phyloP scores from a whole-genome alignment of 2,888 invertebrate species.

The Cacoxenus indagator region DNA sequence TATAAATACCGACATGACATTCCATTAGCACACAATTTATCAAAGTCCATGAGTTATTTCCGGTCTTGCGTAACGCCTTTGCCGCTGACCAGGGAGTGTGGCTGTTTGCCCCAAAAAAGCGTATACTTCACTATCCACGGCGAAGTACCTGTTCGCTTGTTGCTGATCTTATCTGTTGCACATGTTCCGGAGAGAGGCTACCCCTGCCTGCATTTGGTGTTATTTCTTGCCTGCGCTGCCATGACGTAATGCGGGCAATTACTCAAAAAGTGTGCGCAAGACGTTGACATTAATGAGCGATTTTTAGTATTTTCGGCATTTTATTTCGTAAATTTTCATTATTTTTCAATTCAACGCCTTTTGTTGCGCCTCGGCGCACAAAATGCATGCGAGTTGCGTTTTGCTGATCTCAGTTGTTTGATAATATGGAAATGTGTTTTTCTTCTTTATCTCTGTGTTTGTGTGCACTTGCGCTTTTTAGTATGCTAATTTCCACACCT shows the following conservation, averaged over 20 bases:
- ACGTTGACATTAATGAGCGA: constrained; percentile 56
- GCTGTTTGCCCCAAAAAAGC: constrained; percentile 4
- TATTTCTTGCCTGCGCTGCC: not conserved
- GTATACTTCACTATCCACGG: not conserved
- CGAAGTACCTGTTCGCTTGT: constrained; percentile 12
- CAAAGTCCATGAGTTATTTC: constrained; percentile 41
- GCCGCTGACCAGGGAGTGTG: constrained; percentile 27
- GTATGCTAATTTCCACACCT: constrained; percentile 21
- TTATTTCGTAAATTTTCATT: constrained; percentile 25
- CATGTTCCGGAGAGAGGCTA: constrained; percentile 1
- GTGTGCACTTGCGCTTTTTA: not conserved
- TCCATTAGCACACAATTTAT: constrained; percentile 70
- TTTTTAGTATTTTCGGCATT: constrained; percentile 47
- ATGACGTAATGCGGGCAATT: constrained; percentile 52
- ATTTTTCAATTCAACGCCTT: constrained; percentile 8
- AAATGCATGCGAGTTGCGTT: not conserved
- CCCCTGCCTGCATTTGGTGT: not conserved
- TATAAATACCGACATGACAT: constrained; percentile 67
- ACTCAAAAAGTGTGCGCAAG: constrained; percentile 46
- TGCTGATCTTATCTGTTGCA: constrained; percentile 24
- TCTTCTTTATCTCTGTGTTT: not conserved
- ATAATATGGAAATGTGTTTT: not conserved
- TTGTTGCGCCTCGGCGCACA: not conserved
- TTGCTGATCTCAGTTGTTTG: not conserved
- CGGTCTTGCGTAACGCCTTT: not conserved